Conservation (phyloP, 2,797 vertebrate species). For the Pseudotriccus pelzelni region DNA sequence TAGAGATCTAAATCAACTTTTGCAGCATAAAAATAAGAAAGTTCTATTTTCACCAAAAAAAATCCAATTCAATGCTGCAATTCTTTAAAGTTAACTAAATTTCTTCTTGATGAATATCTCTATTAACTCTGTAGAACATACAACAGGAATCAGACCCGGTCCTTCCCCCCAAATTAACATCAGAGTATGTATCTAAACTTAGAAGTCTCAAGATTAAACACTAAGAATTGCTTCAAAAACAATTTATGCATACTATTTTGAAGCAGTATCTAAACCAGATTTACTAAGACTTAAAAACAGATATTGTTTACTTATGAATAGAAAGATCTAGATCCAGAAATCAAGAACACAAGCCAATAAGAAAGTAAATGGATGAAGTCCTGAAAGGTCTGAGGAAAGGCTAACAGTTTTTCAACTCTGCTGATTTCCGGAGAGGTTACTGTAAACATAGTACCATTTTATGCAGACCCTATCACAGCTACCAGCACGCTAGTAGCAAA, state of each 20-base stretch:
- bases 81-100: neutral
- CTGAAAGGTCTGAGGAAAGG: neutral
- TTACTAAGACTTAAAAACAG: neutral
- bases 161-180: neutral
- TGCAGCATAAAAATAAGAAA: neutral
- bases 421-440: neutral
- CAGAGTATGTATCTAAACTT: neutral
- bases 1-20: conserved; percentile 45
- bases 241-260: neutral
- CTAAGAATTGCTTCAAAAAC: neutral
- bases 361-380: neutral
- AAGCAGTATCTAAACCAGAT: neutral
- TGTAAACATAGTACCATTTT: neutral
- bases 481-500: neutral
- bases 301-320: neutral
- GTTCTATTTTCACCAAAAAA: neutral
- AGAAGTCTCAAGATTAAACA: neutral
- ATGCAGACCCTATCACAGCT: neutral
- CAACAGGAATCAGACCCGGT: neutral
- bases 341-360: neutral
- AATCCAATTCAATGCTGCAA: neutral
- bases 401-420: neutral
- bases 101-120: neutral
- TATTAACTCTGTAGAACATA: neutral
- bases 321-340: neutral